Evolutionary conservation across 2,113 vertebrate genomes (phyloP), one percentile per base, ranked within the genome.

Genomic region (Tringa solitaria): DNA sequence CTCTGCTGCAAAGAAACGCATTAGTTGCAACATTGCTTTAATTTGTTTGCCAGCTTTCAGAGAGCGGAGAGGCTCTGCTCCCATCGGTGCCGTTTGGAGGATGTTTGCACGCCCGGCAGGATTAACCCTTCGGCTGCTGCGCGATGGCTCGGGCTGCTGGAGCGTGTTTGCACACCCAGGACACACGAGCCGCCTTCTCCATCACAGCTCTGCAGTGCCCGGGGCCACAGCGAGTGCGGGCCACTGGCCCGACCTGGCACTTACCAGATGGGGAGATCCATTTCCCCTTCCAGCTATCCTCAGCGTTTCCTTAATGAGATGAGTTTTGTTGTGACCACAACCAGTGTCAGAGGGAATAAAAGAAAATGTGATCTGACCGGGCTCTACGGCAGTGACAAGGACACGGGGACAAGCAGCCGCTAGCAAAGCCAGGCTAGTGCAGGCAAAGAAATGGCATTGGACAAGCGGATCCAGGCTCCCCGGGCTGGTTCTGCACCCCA

Each of bases 21-120:
- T 32, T 74, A 39, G 88, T 95, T 90, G 85, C 93, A 86, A 83
- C 87, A 69, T 77, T 21, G 86, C 96, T 92, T 86, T 88, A 64
- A 92, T 96, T 96, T 91, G 93, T 93, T 95, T 94, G 95, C 95
- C 95, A 94, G 93, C 93, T 92, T 90, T 79, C 35, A 2, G 57
- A 45, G 84, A 64, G 80, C 41, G 5, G 70, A 69, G 96, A 69
- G 65, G 90, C 85, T 93, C 85, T 28, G 95, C 89, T 96, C 95
- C 96, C 95, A 56, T 64, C 76, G 41, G 87, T 50, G 96, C 91
- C 14, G 35, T 92, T 90, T 65, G 80, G 82, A 95, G 91, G 72
- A 86, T 83, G 59, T 27, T 56, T 60, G 64, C 59, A 21, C 14
- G 60, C 76, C 76, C 2, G 30, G 63, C 60, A 12, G 74, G 0